Conservation (phyloP, 2,888 invertebrate species). For the Lasioglossum marginatum region DNA sequence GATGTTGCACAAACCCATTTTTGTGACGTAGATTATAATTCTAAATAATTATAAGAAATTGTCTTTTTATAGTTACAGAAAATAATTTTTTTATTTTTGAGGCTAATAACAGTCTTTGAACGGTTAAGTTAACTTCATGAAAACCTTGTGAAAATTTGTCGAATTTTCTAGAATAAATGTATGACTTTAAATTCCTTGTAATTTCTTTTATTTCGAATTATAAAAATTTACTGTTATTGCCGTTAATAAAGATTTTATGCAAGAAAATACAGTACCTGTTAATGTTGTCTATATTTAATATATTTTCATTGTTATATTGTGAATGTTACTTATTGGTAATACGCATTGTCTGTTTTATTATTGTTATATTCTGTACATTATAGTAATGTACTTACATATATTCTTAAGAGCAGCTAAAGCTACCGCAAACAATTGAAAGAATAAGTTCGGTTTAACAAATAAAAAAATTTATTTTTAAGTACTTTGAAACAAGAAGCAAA, state of each 20-base stretch:
- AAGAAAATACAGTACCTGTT: constrained; percentile 46
- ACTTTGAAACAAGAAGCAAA: not conserved
- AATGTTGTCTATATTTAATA: constrained; percentile 47
- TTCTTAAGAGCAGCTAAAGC: constrained; percentile 20
- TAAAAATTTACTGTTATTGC: constrained; percentile 44
- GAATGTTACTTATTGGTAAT: constrained; percentile 30
- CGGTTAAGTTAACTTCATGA: not conserved
- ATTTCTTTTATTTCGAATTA: constrained; percentile 49
- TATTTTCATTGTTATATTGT: constrained; percentile 37
- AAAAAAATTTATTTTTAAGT: constrained; percentile 33
- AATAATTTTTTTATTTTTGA: constrained; percentile 19
- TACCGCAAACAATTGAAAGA: constrained; percentile 15
- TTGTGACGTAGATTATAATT: constrained; percentile 15
- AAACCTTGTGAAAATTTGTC: constrained; percentile 3
- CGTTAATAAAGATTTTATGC: constrained; percentile 51
- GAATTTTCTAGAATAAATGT: constrained; percentile 13
- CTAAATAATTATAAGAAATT: constrained; percentile 28
- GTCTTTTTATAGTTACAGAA: constrained; percentile 5
- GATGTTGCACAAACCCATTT: constrained; percentile 46
- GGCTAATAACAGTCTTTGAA: constrained; percentile 14
- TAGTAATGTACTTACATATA: constrained; percentile 29
- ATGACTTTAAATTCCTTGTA: constrained; percentile 29
- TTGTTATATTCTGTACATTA: constrained; percentile 32
- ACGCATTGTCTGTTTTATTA: constrained; percentile 29
- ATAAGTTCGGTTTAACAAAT: constrained; percentile 22